Percentiles rank a stretch among this genome's conserved stretches.
Evolutionary conservation across 2,888 invertebrate species (phyloP).

Genomic region (Acheta domesticus): DNA sequence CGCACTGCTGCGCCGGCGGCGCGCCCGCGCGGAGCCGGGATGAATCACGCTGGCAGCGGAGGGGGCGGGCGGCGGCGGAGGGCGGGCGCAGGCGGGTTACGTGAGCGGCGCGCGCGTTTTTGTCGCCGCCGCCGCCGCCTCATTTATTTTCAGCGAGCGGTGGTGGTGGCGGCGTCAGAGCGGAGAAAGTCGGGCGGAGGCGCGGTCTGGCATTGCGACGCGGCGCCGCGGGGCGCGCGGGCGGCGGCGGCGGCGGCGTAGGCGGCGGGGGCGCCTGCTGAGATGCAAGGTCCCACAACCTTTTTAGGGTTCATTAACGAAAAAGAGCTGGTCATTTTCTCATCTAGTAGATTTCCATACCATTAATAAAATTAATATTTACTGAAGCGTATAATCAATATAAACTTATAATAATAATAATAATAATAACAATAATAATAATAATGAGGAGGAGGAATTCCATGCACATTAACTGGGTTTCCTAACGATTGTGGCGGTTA

Average conservation of each 20-base stretch:
- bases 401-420: no score
- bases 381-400: no score
- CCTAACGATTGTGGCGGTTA: no score
- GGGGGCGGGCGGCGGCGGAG: background rate
- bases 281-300: background rate
- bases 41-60: background rate
- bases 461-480: no score
- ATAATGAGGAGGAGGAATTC: no score
- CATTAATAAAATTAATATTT: no score
- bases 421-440: no score
- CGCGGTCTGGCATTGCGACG: constrained; percentile 18
- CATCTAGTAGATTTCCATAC: no score
- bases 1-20: no score
- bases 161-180: background rate
- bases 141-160: background rate
- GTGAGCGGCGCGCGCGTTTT: background rate
- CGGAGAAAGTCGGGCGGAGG: constrained; percentile 18
- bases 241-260: background rate
- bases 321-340: no score
- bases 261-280: background rate
- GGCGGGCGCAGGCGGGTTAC: background rate
- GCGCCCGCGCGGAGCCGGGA: background rate
- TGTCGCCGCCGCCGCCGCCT: background rate
- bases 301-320: background rate
- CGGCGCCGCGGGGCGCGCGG: background rate